Base-by-base conservation (phyloP, 2,797 vertebrate species). In the Sebastes minor region DNA sequence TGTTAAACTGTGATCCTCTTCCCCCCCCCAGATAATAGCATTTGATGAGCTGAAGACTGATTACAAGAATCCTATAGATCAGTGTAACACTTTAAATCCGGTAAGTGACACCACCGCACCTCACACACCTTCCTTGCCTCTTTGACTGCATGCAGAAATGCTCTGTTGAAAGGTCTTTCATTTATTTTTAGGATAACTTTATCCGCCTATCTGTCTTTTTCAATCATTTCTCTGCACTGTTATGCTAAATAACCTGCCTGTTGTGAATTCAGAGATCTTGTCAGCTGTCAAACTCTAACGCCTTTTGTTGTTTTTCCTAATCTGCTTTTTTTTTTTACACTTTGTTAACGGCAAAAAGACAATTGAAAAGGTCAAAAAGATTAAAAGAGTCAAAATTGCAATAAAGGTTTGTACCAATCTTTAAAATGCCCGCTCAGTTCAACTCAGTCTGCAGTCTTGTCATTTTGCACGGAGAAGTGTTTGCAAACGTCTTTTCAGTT, bases 281-380 rank as follows among this genome's bases (percentile, higher is more conserved):
- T 97, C 96, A 95, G 95, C 97, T 97, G 96, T 97, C 95, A 20
- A 92, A 95, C 97, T 98, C 98, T 99, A 99, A 98, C 90, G 95
- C 96, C 95, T 95, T 96, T 82, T 91, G 59, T 93, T 92, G 71
- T 89, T 88, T 94, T 97, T 96, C 94, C 95, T 96, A 96, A 97
- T 97, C 97, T 97, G 96, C 96, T 97, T 74, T 42, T 88, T 77
- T 93, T 25, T 96, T 95, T 96, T 78, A 75, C 80, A 89, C 86
- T 91, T 92, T 88, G 85, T 91, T 87, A 92, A 93, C 95, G 92
- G 95, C 96, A 95, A 97, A 99, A 99, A 99, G 98, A 99, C 98
- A 98, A 95, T 99, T 98, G 98, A 99, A 98, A 99, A 98, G 97
- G 97, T 99, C 97, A 99, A 99, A 99, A 99, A 99, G 98, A 97